These are phyloP conservation scores for Branchipolynoe longqiensis DNA, from an alignment of 2,888 invertebrate species.

Conservation along the genomic window DNA sequence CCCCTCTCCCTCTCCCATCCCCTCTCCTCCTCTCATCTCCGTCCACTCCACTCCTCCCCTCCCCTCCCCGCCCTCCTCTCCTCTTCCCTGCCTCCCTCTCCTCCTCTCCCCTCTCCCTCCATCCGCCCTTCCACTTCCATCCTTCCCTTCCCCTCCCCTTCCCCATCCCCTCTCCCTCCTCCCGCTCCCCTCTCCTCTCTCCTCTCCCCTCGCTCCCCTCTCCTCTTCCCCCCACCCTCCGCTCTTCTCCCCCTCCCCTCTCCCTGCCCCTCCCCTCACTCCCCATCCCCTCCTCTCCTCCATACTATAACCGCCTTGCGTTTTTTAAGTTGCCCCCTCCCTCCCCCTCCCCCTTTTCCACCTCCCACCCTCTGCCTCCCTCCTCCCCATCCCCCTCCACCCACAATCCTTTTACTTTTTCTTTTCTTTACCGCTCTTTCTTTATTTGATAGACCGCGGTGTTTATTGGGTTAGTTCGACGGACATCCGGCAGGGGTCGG, in stretches of 20 bases:
- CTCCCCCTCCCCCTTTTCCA: neutral
- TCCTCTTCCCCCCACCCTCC: neutral
- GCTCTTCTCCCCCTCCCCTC: neutral
- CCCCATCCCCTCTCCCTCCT: neutral
- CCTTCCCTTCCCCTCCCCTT: neutral
- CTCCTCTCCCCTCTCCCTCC: neutral
- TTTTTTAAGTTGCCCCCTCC: too few relatives aligned
- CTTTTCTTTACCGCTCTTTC: neutral
- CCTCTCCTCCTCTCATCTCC: neutral
- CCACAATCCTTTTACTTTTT: neutral
- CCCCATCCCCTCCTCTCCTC: neutral
- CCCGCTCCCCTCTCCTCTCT: neutral
- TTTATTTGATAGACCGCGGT: slow-evolving; percentile 7
- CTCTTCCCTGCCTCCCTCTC: neutral
- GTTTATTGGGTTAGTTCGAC: slow-evolving; percentile 18
- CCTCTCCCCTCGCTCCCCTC: neutral
- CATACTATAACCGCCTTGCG: too few relatives aligned
- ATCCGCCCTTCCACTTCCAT: neutral
- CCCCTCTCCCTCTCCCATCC: neutral
- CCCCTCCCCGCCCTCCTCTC: neutral
- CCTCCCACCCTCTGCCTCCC: neutral
- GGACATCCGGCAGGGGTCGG: neutral
- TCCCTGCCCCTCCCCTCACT: neutral
- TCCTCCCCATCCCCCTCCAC: neutral
- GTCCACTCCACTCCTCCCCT: neutral